Base-by-base conservation (phyloP, 2,113 vertebrate genomes). In the Chascanopsetta lugubris region DNA sequence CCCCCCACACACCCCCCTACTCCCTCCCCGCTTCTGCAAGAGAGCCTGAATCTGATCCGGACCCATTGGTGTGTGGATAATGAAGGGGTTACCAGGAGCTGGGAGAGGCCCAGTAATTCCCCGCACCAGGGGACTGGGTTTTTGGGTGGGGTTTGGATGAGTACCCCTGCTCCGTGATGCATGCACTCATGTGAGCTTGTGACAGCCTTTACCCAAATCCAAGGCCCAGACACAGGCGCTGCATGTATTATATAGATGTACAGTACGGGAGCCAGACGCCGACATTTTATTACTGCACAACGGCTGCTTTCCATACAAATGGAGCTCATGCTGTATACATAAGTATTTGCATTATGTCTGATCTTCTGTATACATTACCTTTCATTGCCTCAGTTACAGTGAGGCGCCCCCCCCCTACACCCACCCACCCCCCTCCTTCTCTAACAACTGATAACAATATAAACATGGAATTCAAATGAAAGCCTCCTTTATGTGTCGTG, bases 21-120 rank as follows among this genome's bases (percentile, higher is more conserved):
- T n/a, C n/a, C n/a, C n/a, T n/a, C n/a, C n/a, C n/a, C n/a, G n/a
- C n/a, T n/a, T n/a, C n/a, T n/a, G n/a, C n/a, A n/a, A 84, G 85
- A 87, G 88, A 79, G 86, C 61, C 81, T 88, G 90, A 91, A 91
- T 93, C 89, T 90, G 91, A 92, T 92, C 90, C 88, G 87, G 86
- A 88, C 80, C 75, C 92, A 93, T 89, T 93, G 92, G 91, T 92
- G 92, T 92, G 92, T 93, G 92, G 88, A 92, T 93, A 93, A 93
- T 93, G 92, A 93, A 92, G 88, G 90, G 92, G 92, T 92, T 92
- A 92, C 90, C 83, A 85, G 89, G 87, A 93, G 92, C 90, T 88
- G 90, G 90, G 89, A 91, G 90, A 92, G 92, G 91, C 92, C 90
- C 84, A 86, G 92, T 93, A 93, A 93, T 93, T 93, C 92, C 90